Percentiles rank a stretch among this genome's conserved stretches.
Evolutionary conservation across 2,113 vertebrate genomes (phyloP).

Genomic region (Pao palembangensis): DNA sequence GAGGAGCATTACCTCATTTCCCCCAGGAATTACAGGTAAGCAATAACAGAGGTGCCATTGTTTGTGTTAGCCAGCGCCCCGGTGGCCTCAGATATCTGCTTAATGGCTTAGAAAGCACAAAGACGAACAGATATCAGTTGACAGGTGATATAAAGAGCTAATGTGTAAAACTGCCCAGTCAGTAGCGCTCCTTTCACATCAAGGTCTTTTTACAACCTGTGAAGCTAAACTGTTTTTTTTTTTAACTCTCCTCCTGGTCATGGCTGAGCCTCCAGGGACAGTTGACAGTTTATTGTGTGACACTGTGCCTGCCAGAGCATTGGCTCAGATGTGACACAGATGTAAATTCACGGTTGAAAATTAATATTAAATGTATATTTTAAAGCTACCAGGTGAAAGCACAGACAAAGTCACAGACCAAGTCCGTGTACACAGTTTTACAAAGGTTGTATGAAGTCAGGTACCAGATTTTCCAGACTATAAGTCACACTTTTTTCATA

Average conservation of each 20-base stretch:
- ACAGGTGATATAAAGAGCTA: constrained; percentile 46
- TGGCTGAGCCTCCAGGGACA: constrained; percentile 14
- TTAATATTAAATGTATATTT: too few relatives aligned
- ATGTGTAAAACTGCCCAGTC: constrained; percentile 49
- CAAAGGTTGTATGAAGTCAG: too few relatives aligned
- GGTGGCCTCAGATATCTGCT: constrained; percentile 32
- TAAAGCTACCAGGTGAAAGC: too few relatives aligned
- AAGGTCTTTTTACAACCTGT: constrained; percentile 26
- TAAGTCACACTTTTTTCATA: too few relatives aligned
- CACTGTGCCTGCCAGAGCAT: not conserved
- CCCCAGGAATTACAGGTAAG: constrained; percentile 43
- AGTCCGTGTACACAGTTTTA: too few relatives aligned
- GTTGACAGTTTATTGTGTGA: constrained; percentile 26
- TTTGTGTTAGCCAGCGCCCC: constrained; percentile 44
- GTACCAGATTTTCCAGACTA: too few relatives aligned
- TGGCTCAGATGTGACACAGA: too few relatives aligned
- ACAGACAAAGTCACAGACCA: too few relatives aligned
- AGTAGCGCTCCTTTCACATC: constrained; percentile 53
- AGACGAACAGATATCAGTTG: constrained; percentile 57
- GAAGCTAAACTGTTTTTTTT: constrained; percentile 11
- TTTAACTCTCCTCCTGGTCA: not conserved
- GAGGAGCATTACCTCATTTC: constrained; percentile 67
- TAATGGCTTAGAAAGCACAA: constrained; percentile 36
- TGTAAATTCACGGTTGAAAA: too few relatives aligned
- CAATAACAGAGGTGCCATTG: constrained; percentile 57